A percentile compares a stretch with the other conserved stretches of the same genome.
phyloP scores from a whole-genome alignment of 2,797 vertebrate genomes.

The Phrynocephalus guinanensis region DNA sequence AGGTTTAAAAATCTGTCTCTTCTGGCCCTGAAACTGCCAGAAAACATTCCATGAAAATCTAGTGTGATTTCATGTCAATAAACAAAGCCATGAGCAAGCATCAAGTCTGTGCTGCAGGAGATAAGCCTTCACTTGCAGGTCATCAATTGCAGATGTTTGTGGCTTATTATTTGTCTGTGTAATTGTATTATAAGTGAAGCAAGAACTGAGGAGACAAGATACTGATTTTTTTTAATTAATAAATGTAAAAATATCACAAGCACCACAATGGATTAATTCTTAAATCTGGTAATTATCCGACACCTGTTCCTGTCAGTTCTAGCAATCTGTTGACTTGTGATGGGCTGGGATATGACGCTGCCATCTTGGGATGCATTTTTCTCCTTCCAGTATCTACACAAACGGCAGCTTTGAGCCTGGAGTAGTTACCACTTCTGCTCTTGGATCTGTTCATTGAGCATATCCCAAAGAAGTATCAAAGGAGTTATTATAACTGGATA shows the following conservation, averaged over 20 bases:
- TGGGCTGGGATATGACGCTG: neutral
- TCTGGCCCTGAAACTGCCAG: neutral
- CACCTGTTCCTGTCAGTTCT: neutral
- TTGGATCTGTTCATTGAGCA: neutral
- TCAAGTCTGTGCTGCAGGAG: neutral
- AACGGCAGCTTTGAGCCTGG: neutral
- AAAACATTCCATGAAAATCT: neutral
- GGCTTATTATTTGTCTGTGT: constrained; percentile 22
- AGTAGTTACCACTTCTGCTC: too few relatives aligned
- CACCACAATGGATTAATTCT: neutral
- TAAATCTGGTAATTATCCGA: neutral
- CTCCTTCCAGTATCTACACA: neutral
- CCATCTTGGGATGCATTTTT: neutral
- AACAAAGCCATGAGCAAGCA: constrained; percentile 12
- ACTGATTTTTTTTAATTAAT: neutral
- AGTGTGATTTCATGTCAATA: neutral
- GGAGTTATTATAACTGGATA: neutral
- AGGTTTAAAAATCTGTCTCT: constrained; percentile 8
- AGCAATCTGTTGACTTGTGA: neutral
- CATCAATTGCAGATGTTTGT: constrained; percentile 2
- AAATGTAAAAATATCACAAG: neutral
- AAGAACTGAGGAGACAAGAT: neutral
- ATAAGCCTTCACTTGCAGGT: constrained; percentile 2
- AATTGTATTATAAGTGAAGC: constrained; percentile 13
- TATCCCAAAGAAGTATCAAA: neutral